Conservation (phyloP, 2,888 invertebrate genomes). For the Melinaea marsaeus region DNA sequence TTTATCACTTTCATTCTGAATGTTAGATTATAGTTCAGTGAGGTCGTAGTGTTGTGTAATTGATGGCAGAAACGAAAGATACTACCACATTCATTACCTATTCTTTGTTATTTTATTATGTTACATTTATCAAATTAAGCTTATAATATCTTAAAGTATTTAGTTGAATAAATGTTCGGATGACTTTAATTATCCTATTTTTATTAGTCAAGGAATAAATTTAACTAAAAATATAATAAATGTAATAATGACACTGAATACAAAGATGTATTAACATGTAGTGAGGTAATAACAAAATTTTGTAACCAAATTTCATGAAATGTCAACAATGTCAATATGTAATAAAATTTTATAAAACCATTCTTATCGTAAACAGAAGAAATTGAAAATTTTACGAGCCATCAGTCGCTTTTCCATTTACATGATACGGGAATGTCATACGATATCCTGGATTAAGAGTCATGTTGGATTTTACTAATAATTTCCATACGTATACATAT, state of each 20-base stretch:
- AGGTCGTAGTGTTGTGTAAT: slow-evolving; percentile 45
- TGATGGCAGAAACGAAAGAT: slow-evolving; percentile 23
- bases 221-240: neutral
- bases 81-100: slow-evolving; percentile 20
- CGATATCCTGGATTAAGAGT: slow-evolving; percentile 22
- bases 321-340: slow-evolving; percentile 48
- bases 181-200: neutral
- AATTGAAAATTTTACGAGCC: slow-evolving; percentile 71
- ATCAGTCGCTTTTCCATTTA: slow-evolving; percentile 70
- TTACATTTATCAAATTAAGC: slow-evolving; percentile 11
- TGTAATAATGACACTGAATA: too few relatives aligned
- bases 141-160: slow-evolving; percentile 8
- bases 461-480: neutral
- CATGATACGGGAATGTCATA: slow-evolving; percentile 62
- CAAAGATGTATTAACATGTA: slow-evolving; percentile 1
- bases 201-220: neutral
- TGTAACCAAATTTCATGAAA: slow-evolving; percentile 44
- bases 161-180: slow-evolving; percentile 7
- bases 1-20: slow-evolving; percentile 55
- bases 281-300: slow-evolving; percentile 31
- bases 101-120: slow-evolving; percentile 18
- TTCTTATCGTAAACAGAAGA: slow-evolving; percentile 74
- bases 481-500: too few relatives aligned
- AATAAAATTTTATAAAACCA: slow-evolving; percentile 71
- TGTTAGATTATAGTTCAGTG: slow-evolving; percentile 45